Evolutionary conservation across 2,888 invertebrate genomes (phyloP).

Genomic region (Drosophila anceps): DNA sequence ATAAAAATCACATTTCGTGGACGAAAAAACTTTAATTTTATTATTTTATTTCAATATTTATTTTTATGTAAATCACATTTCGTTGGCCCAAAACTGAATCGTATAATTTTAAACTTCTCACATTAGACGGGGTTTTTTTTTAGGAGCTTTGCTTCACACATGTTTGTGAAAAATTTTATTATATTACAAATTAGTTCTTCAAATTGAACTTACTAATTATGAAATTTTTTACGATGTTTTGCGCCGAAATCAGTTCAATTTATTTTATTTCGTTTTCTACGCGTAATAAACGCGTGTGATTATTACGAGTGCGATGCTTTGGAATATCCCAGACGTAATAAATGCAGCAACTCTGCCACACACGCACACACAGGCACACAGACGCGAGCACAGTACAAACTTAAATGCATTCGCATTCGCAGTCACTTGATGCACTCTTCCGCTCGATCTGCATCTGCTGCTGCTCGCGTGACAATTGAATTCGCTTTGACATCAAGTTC

Average conservation of each 20-base stretch:
- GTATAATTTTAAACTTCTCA: conserved; percentile 29
- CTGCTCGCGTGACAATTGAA: conserved; percentile 78
- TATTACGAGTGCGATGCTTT: background rate
- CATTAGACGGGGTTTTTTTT: conserved; percentile 5
- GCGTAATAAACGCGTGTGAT: conserved; percentile 6
- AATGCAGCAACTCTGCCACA: background rate
- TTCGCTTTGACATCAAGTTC: conserved; percentile 82
- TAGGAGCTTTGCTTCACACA: conserved; percentile 53
- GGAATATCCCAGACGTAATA: conserved; percentile 2
- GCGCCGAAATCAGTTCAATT: conserved; percentile 35
- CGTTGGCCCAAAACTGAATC: conserved; percentile 13
- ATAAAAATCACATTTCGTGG: conserved; percentile 12
- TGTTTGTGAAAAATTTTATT: conserved; percentile 63
- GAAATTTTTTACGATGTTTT: conserved; percentile 47
- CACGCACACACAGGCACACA: conserved; percentile 12
- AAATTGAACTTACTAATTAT: conserved; percentile 69
- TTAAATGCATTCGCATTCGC: conserved; percentile 1
- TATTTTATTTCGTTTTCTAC: conserved; percentile 10
- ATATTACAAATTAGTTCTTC: conserved; percentile 41
- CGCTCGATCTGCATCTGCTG: conserved; percentile 52
- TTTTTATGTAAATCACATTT: conserved; percentile 20
- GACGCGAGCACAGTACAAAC: background rate
- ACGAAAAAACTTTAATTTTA: no score
- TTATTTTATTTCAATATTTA: no score
- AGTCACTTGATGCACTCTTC: conserved; percentile 11